phyloP scores from a whole-genome alignment of 2,113 vertebrate species.

The Halichoerus grypus region DNA sequence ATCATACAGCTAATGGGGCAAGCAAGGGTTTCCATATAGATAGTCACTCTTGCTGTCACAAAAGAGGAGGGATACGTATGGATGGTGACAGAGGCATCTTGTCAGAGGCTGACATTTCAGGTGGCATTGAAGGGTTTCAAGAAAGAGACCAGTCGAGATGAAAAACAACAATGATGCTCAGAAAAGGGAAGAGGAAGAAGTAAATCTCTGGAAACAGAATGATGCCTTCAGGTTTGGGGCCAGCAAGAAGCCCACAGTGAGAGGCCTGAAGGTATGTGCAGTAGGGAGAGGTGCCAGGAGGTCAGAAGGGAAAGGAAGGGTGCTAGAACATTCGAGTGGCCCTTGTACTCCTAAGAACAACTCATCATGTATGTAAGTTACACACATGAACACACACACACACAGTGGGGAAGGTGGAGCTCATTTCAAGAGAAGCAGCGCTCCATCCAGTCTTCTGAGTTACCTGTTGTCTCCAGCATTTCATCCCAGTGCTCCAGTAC shows the following conservation, averaged over 20 bases:
- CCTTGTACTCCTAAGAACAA: neutral
- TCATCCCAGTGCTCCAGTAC: neutral
- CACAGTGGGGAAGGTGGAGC: neutral
- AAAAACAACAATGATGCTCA: neutral
- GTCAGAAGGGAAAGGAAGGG: neutral
- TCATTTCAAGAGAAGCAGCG: neutral
- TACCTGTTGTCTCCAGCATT: neutral
- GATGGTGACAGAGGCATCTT: neutral
- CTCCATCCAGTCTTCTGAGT: neutral
- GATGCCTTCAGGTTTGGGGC: rapidly evolving
- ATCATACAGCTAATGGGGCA: neutral
- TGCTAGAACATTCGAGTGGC: neutral
- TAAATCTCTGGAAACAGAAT: neutral
- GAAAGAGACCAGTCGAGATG: neutral
- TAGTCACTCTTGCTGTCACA: neutral
- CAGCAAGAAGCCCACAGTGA: neutral
- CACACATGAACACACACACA: neutral
- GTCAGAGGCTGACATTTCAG: neutral
- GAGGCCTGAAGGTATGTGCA: too few relatives aligned
- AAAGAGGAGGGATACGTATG: neutral
- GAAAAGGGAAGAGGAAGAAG: neutral
- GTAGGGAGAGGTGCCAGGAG: neutral
- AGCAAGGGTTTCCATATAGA: neutral
- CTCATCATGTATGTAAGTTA: neutral
- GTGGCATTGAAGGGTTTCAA: neutral